Evolutionary conservation across 2,797 vertebrate species (phyloP).

Genomic region (Karalla daura): DNA sequence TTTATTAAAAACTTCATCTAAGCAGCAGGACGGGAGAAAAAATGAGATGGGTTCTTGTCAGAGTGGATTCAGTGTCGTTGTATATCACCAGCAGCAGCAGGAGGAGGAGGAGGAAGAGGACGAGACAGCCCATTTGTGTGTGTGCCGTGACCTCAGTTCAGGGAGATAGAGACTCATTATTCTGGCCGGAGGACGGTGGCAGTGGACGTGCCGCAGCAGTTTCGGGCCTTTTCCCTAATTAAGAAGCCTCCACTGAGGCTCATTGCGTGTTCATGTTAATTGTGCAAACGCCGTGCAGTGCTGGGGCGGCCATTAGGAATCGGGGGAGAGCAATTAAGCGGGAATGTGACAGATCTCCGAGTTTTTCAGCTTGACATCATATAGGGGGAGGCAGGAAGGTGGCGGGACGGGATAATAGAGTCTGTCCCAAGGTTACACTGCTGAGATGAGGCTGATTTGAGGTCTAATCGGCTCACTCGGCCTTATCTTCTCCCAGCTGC

Average conservation of each 20-base stretch:
- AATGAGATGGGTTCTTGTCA: constrained; percentile 19
- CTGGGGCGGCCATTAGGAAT: constrained; percentile 48
- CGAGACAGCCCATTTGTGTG: constrained; percentile 7
- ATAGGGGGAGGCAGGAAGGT: constrained; percentile 1
- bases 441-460: constrained; percentile 51
- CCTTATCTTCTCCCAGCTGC: constrained; percentile 24
- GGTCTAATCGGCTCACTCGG: constrained; percentile 49
- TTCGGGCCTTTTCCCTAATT: constrained; percentile 51
- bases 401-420: constrained; percentile 22
- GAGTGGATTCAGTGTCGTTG: not conserved
- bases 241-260: constrained; percentile 36
- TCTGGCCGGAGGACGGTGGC: constrained; percentile 14
- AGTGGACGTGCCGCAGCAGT: constrained; percentile 25
- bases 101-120: not conserved
- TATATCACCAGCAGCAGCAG: not conserved
- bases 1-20: constrained; percentile 18
- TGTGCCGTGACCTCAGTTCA: constrained; percentile 38
- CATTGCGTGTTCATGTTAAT: constrained; percentile 46
- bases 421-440: constrained; percentile 58
- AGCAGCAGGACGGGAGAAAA: constrained; percentile 12
- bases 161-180: constrained; percentile 58
- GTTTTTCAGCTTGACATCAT: constrained; percentile 44
- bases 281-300: constrained; percentile 31
- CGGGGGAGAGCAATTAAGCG: constrained; percentile 51
- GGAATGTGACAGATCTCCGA: constrained; percentile 48